These are phyloP conservation scores for Siniperca knerii DNA, from an alignment of 2,113 vertebrate genomes.

Conservation along the genomic window DNA sequence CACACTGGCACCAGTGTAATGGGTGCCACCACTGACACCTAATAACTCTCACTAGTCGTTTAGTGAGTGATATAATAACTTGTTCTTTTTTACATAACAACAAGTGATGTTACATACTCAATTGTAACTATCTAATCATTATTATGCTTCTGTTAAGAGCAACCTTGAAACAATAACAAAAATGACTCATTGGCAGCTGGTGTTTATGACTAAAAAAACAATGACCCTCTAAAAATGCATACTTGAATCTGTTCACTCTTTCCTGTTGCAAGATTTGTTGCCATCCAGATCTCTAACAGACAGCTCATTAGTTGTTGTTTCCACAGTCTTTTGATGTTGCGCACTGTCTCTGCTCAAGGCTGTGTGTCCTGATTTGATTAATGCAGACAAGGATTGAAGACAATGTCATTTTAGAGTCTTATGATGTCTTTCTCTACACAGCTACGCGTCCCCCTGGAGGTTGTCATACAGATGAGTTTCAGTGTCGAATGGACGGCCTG, in stretches of 20 bases:
- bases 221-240: constrained; percentile 14
- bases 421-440: constrained; percentile 63
- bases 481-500: constrained; percentile 94
- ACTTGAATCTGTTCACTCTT: constrained; percentile 12
- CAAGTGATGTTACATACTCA: not conserved
- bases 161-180: constrained; percentile 8
- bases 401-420: not conserved
- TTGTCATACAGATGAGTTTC: constrained; percentile 95
- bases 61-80: constrained; percentile 17
- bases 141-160: constrained; percentile 14
- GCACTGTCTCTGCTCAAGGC: constrained; percentile 30
- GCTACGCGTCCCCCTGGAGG: constrained; percentile 94
- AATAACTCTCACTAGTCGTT: not conserved
- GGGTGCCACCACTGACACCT: not conserved
- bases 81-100: constrained; percentile 10
- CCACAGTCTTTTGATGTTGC: constrained; percentile 16
- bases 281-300: constrained; percentile 19
- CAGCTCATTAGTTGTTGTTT: constrained; percentile 47
- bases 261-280: constrained; percentile 35
- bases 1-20: constrained; percentile 8
- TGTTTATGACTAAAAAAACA: constrained; percentile 42
- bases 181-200: constrained; percentile 20
- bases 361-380: constrained; percentile 34
- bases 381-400: not conserved
- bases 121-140: not conserved